Evolutionary conservation across 2,888 invertebrate species (phyloP), one percentile per base, ranked within the genome.

Genomic region (Sinopyrophorus schimmeli): DNA sequence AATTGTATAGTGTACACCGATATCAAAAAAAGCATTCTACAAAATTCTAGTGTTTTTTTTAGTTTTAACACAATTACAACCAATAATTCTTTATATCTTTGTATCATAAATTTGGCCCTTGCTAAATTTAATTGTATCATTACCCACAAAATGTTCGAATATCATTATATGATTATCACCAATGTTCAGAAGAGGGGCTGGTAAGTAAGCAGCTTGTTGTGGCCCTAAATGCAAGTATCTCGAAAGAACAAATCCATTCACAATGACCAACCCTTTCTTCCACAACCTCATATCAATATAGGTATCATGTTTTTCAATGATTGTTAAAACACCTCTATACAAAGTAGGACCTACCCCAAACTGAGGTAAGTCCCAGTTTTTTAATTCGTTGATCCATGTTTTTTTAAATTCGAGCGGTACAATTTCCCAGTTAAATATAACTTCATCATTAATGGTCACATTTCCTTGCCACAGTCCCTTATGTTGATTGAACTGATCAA

Each of bases 141-240:
- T 30, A 7, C 61, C 47, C 18, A 43, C 53, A 43, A 62, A 70
- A 51, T 70, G 67, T 55, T 69, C 69, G 46, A 70, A 68, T 28
- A 70, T 49, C 2, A 68, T 12, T 20, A 70, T 60, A 18, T 59
- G 55, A 53, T 70, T 70, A 4, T 41, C 26, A n/a, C 83, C 82
- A 9, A 65, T 57, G 23, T 74, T 77, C 18, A 91, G 76, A 67
- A 85, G 80, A 0, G 87, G 81, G 0, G 83, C 87, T 0, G 93
- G 92, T 17, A 92, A 75, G 69, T 89, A 94, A 1, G 92, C 74
- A 0, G 89, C 89, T 47, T 85, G 76, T 71, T 90, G 89, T 0
- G 93, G 93, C 0, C 93, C 92, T 1, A 78, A 64, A 0, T 84
- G 83, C 84, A 90, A 91, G 71, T 92, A 92, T 27, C 92, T 79